Evolutionary conservation across 2,888 invertebrate species (phyloP), one percentile per base, ranked within the genome.

Genomic region (Hypena proboscidalis): DNA sequence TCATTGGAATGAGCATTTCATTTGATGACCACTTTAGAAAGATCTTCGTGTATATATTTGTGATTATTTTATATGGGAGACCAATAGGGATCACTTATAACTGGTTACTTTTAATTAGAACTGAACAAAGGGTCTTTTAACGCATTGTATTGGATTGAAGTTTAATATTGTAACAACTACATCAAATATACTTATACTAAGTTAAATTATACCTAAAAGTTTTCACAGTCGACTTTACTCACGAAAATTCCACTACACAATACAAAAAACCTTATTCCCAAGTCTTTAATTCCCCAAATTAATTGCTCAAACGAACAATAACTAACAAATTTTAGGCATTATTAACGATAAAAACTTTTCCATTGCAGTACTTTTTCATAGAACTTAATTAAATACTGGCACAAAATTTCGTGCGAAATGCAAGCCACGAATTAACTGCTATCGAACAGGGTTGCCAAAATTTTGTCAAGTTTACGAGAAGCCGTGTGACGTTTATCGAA

Each of bases 331-430:
- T 68, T 67, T 63, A 57, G 60, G 58, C 58, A 52, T 32, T 54
- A 65, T 56, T 59, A 48, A 64, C 61, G 60, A 57, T 54, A 57
- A 58, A 72, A 80, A 79, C 51, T 74, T 77, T 74, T 64, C 63
- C 58, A 63, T 70, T 72, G 76, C 77, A 68, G 71, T 74, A 67
- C 66, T 70, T 79, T 80, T 80, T 76, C 76, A 67, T 68, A 64
- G 73, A 75, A 76, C 53, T 65, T 85, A 83, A 85, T 85, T 85
- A 83, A 87, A 82, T 83, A 74, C 76, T 56, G 62, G 64, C 62
- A 74, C 69, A 72, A 77, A 80, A 82, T 79, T 77, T 82, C 84
- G 78, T 85, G 85, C 78, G 73, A 82, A 83, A 80, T 84, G 83
- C 85, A 80, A 81, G 53, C 56, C 60, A 57, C 62, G 64, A 67